Conservation (phyloP, 2,797 vertebrate genomes). For the Eospalax fontanierii region DNA sequence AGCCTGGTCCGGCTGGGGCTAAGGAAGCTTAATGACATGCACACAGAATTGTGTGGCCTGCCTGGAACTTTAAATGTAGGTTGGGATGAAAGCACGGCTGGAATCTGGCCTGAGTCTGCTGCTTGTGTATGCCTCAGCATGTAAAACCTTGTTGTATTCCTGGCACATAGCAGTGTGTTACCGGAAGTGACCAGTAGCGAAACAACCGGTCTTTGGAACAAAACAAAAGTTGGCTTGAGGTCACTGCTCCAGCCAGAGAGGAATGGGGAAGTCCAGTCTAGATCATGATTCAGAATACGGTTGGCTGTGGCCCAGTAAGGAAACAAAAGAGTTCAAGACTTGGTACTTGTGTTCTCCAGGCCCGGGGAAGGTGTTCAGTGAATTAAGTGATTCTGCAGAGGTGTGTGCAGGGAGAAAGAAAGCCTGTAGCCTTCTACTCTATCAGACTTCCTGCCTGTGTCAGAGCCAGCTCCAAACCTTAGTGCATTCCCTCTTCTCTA, state of each 20-base stretch:
- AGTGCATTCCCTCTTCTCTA: not conserved
- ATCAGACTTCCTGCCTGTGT: not conserved
- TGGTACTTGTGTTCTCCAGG: not conserved
- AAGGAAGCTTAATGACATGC: too few relatives aligned
- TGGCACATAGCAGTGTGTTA: not conserved
- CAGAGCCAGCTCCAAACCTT: not conserved
- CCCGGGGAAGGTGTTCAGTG: not conserved
- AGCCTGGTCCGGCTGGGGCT: too few relatives aligned
- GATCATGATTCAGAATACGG: not conserved
- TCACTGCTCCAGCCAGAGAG: conserved; percentile 28
- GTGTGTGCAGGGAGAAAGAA: not conserved
- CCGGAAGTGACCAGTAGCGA: conserved; percentile 34
- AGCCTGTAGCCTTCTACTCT: not conserved
- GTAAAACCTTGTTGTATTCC: conserved; percentile 19
- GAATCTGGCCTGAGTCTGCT: conserved; percentile 16
- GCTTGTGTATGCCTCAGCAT: not conserved
- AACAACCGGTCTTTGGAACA: conserved; percentile 52
- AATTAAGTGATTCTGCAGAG: not conserved
- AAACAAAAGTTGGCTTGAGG: conserved; percentile 58
- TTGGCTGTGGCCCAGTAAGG: not conserved
- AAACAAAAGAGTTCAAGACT: not conserved
- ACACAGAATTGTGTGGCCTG: not conserved
- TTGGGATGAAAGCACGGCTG: conserved; percentile 47
- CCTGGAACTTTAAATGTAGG: conserved; percentile 56
- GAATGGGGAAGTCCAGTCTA: not conserved